Percentiles rank a stretch among this genome's conserved stretches.
phyloP scores from a whole-genome alignment of 2,113 vertebrate species.

The Oophaga pumilio region DNA sequence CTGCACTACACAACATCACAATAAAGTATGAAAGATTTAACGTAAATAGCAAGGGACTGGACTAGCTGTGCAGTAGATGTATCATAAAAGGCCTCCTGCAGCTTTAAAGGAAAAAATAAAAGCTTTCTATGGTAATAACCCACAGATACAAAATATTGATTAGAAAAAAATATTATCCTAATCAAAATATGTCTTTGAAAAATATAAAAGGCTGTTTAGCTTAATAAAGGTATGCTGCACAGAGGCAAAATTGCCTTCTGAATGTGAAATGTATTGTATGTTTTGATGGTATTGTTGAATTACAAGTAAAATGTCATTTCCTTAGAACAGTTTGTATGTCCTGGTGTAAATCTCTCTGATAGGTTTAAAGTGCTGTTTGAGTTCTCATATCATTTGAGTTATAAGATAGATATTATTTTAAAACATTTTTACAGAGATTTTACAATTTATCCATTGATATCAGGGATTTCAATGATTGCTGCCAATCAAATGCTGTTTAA shows the following conservation, averaged over 20 bases:
- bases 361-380: conserved; percentile 65
- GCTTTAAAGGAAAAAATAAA: conserved; percentile 64
- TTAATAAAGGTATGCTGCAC: conserved; percentile 64
- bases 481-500: background rate
- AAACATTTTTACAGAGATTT: conserved; percentile 61
- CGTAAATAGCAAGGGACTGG: conserved; percentile 69
- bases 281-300: conserved; percentile 71
- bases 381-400: conserved; percentile 63
- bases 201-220: conserved; percentile 66
- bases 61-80: conserved; percentile 68
- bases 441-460: conserved; percentile 23
- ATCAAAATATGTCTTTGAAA: conserved; percentile 75
- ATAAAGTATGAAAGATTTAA: conserved; percentile 76
- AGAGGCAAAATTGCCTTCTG: background rate
- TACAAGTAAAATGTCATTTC: conserved; percentile 70
- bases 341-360: conserved; percentile 65
- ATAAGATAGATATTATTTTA: conserved; percentile 57
- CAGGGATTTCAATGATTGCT: conserved; percentile 54
- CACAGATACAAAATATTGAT: conserved; percentile 81
- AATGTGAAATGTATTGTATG: conserved; percentile 67
- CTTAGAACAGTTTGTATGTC: conserved; percentile 63
- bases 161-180: conserved; percentile 77
- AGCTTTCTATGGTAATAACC: conserved; percentile 75
- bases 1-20: conserved; percentile 66
- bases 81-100: conserved; percentile 76